These are phyloP conservation scores for Sympetrum striolatum DNA, from an alignment of 2,888 invertebrate genomes.

Conservation along the genomic window DNA sequence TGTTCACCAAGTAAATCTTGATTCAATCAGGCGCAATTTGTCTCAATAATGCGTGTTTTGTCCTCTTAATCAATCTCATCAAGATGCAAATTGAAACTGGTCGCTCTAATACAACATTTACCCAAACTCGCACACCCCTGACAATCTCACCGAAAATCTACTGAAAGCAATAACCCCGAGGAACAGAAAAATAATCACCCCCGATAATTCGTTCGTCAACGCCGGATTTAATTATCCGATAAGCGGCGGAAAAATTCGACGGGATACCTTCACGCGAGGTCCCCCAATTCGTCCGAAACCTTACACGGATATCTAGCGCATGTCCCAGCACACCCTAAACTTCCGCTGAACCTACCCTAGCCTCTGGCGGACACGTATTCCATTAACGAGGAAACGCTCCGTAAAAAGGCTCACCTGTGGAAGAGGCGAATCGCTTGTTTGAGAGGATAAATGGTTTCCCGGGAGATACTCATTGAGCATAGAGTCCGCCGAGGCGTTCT, in stretches of 20 bases:
- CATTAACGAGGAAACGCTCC: not conserved
- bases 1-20: too few species aligned
- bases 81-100: too few species aligned
- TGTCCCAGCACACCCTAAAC: not conserved
- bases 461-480: not conserved
- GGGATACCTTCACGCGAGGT: not conserved
- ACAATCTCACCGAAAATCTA: too few species aligned
- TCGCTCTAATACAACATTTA: too few species aligned
- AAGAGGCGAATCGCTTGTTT: not conserved
- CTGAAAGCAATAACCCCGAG: too few species aligned
- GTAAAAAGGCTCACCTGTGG: not conserved
- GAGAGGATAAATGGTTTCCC: not conserved
- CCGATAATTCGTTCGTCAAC: too few species aligned
- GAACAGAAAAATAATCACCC: too few species aligned
- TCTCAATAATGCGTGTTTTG: too few species aligned
- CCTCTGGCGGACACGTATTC: not conserved
- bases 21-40: too few species aligned
- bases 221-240: too few species aligned
- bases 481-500: not conserved
- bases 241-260: not conserved
- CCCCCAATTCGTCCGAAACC: not conserved
- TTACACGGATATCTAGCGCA: not conserved
- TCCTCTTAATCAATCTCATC: too few species aligned
- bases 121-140: too few species aligned
- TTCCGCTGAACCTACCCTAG: not conserved